Percentiles rank a stretch among this genome's conserved stretches.
Conservation (phyloP, 2,888 invertebrate species). For the Coenonympha glycerion region DNA sequence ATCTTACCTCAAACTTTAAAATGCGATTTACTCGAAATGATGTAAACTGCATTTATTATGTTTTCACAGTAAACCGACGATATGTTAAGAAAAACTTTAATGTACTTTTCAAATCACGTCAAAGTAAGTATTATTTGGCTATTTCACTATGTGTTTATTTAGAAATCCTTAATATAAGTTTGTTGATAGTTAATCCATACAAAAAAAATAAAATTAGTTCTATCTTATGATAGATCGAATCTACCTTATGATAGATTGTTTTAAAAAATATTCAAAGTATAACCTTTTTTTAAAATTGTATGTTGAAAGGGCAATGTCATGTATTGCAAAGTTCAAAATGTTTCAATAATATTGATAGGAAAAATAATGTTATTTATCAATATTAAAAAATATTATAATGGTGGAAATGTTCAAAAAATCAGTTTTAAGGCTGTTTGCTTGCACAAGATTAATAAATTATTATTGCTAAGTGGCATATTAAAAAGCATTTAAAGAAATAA, state of each 20-base stretch:
- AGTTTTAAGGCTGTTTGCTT: background rate
- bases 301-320: background rate
- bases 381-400: background rate
- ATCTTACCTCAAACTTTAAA: too few relatives aligned
- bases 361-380: background rate
- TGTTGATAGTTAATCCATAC: background rate
- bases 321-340: constrained; percentile 4
- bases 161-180: background rate
- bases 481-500: background rate
- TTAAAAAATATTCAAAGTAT: background rate
- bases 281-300: background rate
- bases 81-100: too few relatives aligned
- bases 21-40: too few relatives aligned
- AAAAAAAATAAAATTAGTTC: background rate
- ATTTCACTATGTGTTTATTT: background rate
- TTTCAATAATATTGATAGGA: constrained; percentile 1
- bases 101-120: too few relatives aligned
- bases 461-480: background rate
- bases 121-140: background rate
- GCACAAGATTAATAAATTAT: background rate
- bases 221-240: too few relatives aligned
- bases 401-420: background rate
- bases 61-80: too few relatives aligned
- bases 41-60: too few relatives aligned
- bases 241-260: too few relatives aligned